phyloP scores from a whole-genome alignment of 2,113 vertebrate genomes.

The Pteropus alecto region DNA sequence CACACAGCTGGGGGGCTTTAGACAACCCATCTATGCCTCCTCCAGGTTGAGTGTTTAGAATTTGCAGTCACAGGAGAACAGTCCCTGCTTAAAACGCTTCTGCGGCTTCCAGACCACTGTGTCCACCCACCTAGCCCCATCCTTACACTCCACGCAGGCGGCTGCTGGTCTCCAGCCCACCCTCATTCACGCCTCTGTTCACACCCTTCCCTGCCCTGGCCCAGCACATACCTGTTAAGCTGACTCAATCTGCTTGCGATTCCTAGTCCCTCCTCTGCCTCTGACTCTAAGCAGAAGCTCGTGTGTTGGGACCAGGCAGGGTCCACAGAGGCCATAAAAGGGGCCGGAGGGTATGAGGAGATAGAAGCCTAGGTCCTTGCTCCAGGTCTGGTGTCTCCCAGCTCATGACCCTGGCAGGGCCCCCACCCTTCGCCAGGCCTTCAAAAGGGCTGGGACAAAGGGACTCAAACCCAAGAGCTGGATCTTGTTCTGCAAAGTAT shows the following conservation, averaged over 20 bases:
- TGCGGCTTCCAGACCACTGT: background rate
- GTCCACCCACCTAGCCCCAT: too few relatives aligned
- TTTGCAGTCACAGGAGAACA: background rate
- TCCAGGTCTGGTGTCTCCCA: background rate
- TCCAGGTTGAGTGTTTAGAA: background rate
- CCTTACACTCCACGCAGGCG: background rate
- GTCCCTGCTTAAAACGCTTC: background rate
- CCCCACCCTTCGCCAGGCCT: background rate
- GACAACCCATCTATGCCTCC: background rate
- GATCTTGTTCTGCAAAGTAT: background rate
- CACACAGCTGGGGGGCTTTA: background rate
- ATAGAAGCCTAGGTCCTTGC: background rate
- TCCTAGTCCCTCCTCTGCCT: background rate
- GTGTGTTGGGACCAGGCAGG: background rate
- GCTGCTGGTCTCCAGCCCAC: background rate
- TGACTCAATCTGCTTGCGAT: background rate
- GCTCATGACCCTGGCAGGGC: background rate
- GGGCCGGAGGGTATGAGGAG: too few relatives aligned
- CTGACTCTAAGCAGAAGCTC: background rate
- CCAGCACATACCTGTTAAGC: background rate
- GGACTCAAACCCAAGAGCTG: background rate
- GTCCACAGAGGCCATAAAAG: background rate
- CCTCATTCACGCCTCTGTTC: background rate
- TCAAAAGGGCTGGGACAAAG: background rate
- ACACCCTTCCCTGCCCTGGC: background rate